These are phyloP conservation scores for Huso huso DNA, from an alignment of 2,797 vertebrate genomes.

Conservation along the genomic window DNA sequence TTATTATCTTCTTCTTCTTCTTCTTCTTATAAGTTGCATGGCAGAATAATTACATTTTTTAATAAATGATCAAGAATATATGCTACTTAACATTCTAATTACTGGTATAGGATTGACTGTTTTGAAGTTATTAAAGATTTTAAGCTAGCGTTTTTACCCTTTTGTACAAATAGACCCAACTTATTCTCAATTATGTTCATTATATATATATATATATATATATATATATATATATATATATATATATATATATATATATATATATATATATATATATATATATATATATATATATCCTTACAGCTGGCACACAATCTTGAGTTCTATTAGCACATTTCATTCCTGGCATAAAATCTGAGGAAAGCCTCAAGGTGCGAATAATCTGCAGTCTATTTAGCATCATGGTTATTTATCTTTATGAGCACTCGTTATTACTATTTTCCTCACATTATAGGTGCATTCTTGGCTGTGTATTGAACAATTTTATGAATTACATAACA, in stretches of 20 bases:
- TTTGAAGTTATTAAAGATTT: too few species aligned
- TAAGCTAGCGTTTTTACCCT: too few species aligned
- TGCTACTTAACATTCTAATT: too few species aligned
- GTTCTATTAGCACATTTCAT: constrained; percentile 18
- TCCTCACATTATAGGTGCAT: constrained; percentile 22
- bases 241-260: background rate
- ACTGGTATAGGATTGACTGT: too few species aligned
- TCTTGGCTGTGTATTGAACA: constrained; percentile 25
- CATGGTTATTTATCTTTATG: constrained; percentile 30
- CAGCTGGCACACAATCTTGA: background rate
- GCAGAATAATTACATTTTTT: too few species aligned
- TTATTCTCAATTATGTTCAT: too few species aligned
- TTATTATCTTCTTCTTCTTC: too few species aligned
- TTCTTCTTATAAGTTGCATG: too few species aligned
- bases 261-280: background rate
- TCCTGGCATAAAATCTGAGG: constrained; percentile 22
- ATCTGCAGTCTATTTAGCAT: constrained; percentile 24
- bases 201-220: background rate
- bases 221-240: constrained; percentile 1
- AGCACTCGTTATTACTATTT: constrained; percentile 31
- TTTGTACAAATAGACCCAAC: too few species aligned
- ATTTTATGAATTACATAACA: constrained; percentile 28
- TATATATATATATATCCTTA: background rate
- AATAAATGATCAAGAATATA: too few species aligned
- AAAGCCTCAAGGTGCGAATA: constrained; percentile 20